Base-by-base conservation (phyloP, 2,797 vertebrate genomes). In the Melanotaenia pygmaea region DNA sequence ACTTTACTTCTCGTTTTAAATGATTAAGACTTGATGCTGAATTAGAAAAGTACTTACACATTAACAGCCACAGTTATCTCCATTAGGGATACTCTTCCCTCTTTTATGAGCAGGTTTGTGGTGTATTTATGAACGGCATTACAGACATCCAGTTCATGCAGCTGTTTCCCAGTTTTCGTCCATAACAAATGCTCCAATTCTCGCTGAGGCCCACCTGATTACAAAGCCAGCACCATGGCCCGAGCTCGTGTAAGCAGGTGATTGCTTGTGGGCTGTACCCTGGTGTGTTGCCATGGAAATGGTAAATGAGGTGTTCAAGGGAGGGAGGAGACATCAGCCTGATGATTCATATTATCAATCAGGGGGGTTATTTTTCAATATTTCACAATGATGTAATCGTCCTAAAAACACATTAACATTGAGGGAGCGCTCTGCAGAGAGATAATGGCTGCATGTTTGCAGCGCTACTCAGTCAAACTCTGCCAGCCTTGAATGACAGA, bases 321-420 rank as follows among this genome's bases (percentile, higher is more conserved):
- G 82, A 30, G 75, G 85, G 77, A 64, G 83, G 87, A 79, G 65
- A 54, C 67, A 35, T 57, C 1, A 28, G 68, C 78, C 78, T 80
- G 76, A 91, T 92, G 90, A 93, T 93, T 92, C 90, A 82, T 84
- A 81, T 86, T 83, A 93, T 93, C 90, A 91, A 92, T 94, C 92
- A 87, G 81, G 13, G 20, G 63, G 71, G 85, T 83, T 92, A 82
- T 90, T 92, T 89, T 93, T 92, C 89, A 91, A 91, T 92, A 90
- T 88, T 92, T 93, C 92, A 91, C 77, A 74, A 76, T 87, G 92
- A 94, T 93, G 91, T 90, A 93, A 93, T 94, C 88, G 84, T 90
- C 87, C 88, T 82, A 79, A 84, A 88, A 95, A 92, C 80, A 85
- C 94, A 94, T 95, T 95, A 94, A 91, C 91, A 90, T 90, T 88